Evolutionary conservation across 2,113 vertebrate species (phyloP), one percentile per base, ranked within the genome.

Genomic region (Campylorhamphus procurvoides): DNA sequence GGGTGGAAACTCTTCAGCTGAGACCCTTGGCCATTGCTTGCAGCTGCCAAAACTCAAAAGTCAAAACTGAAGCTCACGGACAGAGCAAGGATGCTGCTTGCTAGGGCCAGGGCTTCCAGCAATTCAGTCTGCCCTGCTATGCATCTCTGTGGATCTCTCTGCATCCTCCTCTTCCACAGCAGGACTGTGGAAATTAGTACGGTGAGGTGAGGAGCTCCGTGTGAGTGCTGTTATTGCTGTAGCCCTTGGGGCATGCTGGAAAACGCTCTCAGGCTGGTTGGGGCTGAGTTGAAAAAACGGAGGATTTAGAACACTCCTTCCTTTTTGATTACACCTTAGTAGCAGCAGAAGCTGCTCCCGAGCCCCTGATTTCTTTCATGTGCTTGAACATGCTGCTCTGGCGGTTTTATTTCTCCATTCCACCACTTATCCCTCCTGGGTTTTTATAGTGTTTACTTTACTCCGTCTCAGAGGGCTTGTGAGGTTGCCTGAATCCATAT

Each of bases 71-170:
- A 55, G 31, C 35, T 87, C 3, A 44, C 0, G 13, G 46, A 68
- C 37, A 55, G 39, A 49, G 18, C 1, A 2, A 66, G 62, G 49
- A 7, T 0, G 29, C 27, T 8, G 12, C 37, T 60, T 1, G 0
- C 35, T 46, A 46, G 64, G 31, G 55, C 63, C n/a, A 9, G 72
- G 40, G 40, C 55, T 91, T 76, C 44, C 3, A 17, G 77, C 33
- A 35, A 56, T 27, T 78, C n/a, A 10, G n/a, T 46, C 31, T 64
- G 84, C 52, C 91, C 23, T 77, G 56, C 55, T 89, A 8, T 8
- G 55, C n/a, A 59, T 37, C n/a, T 59, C 23, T 59, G 35, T 24
- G n/a, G 58, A 59, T 37, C 58, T 37, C n/a, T 59, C n/a, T 59
- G 14, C 58, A 59, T 35, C 22, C n/a, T 59, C 18, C 37, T 74